These are phyloP conservation scores for Odocoileus hemionus DNA, from an alignment of 2,113 vertebrate genomes.

Conservation along the genomic window DNA sequence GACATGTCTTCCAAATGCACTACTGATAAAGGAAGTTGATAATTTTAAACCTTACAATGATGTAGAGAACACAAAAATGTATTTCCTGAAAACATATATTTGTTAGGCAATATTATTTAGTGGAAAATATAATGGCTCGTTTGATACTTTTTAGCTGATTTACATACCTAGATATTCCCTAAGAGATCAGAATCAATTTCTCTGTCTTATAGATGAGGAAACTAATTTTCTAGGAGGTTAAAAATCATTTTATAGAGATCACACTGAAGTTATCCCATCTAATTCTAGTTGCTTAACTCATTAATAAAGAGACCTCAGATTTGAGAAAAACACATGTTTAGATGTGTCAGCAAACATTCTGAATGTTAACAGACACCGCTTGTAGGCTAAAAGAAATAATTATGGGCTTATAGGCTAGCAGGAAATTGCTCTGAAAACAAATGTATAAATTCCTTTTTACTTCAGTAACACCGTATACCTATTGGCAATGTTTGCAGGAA, in stretches of 20 bases:
- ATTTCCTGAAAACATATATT: neutral
- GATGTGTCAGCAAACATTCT: neutral
- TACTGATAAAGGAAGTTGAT: neutral
- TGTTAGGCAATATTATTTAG: neutral
- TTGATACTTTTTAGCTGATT: neutral
- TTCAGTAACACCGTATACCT: neutral
- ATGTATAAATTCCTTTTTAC: neutral
- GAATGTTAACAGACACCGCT: neutral
- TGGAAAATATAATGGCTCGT: neutral
- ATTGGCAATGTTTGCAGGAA: neutral
- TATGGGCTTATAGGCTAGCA: neutral
- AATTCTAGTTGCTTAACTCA: neutral
- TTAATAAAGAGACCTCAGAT: neutral
- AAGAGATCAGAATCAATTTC: neutral
- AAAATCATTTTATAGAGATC: neutral
- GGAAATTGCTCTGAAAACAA: neutral
- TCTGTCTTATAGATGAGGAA: neutral
- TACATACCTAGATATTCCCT: neutral
- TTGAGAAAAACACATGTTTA: neutral
- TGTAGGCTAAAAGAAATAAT: neutral
- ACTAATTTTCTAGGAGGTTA: neutral
- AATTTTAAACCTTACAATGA: neutral
- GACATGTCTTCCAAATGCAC: neutral
- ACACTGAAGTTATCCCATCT: neutral
- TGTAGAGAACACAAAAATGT: neutral